Percentiles rank a stretch among this genome's conserved stretches.
phyloP scores from a whole-genome alignment of 1,140 invertebrate genomes.

The Drosophila quadrilineata region DNA sequence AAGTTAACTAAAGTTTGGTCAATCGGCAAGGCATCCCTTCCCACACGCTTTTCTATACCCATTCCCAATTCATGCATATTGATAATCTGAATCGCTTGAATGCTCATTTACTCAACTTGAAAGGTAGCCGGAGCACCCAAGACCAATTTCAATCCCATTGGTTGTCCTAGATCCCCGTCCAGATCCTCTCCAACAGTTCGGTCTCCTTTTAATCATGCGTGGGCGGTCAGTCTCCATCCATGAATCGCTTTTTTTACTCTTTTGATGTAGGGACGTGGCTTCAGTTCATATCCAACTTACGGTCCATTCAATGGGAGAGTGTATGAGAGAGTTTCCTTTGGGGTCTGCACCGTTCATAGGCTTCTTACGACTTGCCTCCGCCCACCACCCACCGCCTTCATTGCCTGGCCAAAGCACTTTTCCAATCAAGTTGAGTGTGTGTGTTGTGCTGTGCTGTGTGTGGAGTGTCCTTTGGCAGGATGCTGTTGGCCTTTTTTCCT shows the following conservation, averaged over 20 bases:
- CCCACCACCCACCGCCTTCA: slow-evolving; percentile 5
- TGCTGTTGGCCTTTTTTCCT: slow-evolving; percentile 26
- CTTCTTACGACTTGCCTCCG: background rate
- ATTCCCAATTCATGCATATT: slow-evolving; percentile 34
- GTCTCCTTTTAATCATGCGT: slow-evolving; percentile 48
- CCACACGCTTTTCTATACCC: background rate
- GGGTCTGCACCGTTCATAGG: slow-evolving; percentile 20
- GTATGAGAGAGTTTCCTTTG: slow-evolving; percentile 38
- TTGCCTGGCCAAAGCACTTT: slow-evolving; percentile 21
- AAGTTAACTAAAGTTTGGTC: slow-evolving; percentile 43
- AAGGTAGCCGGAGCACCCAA: slow-evolving; percentile 28
- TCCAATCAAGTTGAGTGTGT: slow-evolving; percentile 46
- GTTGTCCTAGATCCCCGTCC: background rate
- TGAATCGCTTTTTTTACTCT: slow-evolving; percentile 1
- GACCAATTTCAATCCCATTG: background rate
- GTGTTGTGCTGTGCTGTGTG: too few species aligned
- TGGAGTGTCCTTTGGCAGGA: slow-evolving; percentile 18
- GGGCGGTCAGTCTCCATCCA: slow-evolving; percentile 13
- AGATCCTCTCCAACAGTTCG: too few species aligned
- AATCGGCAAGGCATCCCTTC: slow-evolving; percentile 4
- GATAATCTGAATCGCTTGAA: slow-evolving; percentile 52
- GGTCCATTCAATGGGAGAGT: slow-evolving; percentile 1
- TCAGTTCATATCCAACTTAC: slow-evolving; percentile 8
- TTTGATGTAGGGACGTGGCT: slow-evolving; percentile 32
- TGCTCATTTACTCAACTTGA: slow-evolving; percentile 50